Evolutionary conservation across 2,888 invertebrate species (phyloP), one percentile per base, ranked within the genome.

Genomic region (Eutolmus rufibarbis): DNA sequence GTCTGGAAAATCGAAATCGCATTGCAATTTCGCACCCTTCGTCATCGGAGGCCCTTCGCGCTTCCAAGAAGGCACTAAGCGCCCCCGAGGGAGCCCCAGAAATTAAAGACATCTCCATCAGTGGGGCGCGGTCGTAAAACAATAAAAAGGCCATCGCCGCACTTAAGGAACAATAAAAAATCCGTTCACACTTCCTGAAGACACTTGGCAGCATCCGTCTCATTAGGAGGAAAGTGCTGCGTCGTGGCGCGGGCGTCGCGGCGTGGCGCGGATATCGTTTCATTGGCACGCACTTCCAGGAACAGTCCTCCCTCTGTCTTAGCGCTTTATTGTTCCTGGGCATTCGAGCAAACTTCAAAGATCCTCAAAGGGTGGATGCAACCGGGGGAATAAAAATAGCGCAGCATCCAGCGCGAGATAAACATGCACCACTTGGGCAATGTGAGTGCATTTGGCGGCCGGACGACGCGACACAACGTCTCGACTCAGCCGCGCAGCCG

Each of bases 81-180:
- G 5, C 66, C 28, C 23, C 66, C 23, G 12, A 23, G 57, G 57
- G 57, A 57, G 9, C 28, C 66, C 4, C 66, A 66, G 4, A 66
- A 23, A 23, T 66, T 66, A 66, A 28, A 9, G 66, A 19, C 23
- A 28, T 66, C 66, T 66, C 23, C 66, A 66, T 66, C 66, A 66
- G 66, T 23, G 66, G 8, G 8, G 4, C 66, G 66, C 23, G 23
- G 28, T 23, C 37, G 76, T 78, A 78, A 78, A 78, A 78, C 78
- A 78, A 78, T 78, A 78, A 78, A 78, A 78, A 43, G 78, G 78
- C 78, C 43, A 78, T 78, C 78, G 43, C 23, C 43, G 78, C 78
- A 78, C 78, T 78, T 78, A 37, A 78, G 23, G 43, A 78, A 78
- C 78, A 78, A 78, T 78, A 78, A 78, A 66, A 66, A 78, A 78